These are phyloP conservation scores for Hippopotamus amphibius DNA, from an alignment of 2,113 vertebrate genomes.

Conservation along the genomic window DNA sequence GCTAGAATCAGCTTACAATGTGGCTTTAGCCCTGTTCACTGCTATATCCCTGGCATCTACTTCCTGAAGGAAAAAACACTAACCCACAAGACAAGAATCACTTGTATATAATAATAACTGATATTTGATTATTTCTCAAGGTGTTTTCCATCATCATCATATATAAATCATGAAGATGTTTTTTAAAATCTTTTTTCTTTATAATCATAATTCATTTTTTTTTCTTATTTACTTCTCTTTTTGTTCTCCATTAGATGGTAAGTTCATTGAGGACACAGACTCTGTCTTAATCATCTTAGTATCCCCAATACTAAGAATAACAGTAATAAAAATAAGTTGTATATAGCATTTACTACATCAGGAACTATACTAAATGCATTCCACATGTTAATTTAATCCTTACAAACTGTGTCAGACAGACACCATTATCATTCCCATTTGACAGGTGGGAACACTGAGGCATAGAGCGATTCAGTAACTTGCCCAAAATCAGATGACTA, in stretches of 20 bases:
- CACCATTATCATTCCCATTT: not conserved
- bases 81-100: not conserved
- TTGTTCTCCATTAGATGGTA: not conserved
- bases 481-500: not conserved
- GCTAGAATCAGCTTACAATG: not conserved
- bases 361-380: not conserved
- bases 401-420: not conserved
- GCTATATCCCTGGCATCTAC: not conserved
- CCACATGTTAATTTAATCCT: not conserved
- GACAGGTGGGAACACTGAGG: not conserved
- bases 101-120: not conserved
- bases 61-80: not conserved
- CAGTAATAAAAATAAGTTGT: not conserved
- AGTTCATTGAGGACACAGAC: slow-evolving; percentile 28
- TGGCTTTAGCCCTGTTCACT: not conserved
- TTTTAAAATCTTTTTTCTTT: slow-evolving; percentile 29
- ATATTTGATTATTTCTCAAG: slow-evolving; percentile 16
- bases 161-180: slow-evolving; percentile 35
- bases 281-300: not conserved
- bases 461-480: not conserved
- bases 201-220: slow-evolving; percentile 28
- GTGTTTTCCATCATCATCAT: not conserved
- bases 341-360: not conserved
- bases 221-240: slow-evolving; percentile 38
- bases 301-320: not conserved